phyloP scores from a whole-genome alignment of 2,797 vertebrate genomes.

The Poecilia picta region DNA sequence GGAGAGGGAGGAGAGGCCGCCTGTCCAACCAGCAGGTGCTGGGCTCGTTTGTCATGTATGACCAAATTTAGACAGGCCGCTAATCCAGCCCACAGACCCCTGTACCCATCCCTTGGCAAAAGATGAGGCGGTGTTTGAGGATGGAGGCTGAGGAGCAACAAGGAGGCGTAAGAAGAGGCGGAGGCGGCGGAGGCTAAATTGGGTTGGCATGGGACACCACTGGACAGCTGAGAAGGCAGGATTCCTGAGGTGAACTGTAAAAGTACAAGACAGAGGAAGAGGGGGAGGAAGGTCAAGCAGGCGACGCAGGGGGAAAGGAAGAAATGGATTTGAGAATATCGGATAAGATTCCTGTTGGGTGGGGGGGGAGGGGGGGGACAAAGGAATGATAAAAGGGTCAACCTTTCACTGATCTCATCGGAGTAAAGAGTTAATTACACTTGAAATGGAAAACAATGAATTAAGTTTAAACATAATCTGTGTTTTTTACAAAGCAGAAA shows the following conservation, averaged over 20 bases:
- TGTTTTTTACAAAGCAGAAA: not conserved
- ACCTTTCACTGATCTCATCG: conserved; percentile 18
- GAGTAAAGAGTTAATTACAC: not conserved
- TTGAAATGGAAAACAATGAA: conserved; percentile 24
- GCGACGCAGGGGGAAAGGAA: conserved; percentile 29
- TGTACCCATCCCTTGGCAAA: conserved; percentile 31
- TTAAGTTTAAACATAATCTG: conserved; percentile 16
- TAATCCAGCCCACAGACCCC: conserved; percentile 57
- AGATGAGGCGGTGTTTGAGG: conserved; percentile 29
- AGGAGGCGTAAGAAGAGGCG: conserved; percentile 10
- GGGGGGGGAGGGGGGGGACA: conserved; percentile 4
- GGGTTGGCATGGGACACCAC: conserved; percentile 78
- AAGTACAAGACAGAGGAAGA: conserved; percentile 58
- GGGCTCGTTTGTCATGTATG: conserved; percentile 61
- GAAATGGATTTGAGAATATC: conserved; percentile 47
- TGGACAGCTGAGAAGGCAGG: conserved; percentile 81
- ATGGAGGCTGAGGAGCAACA: conserved; percentile 13
- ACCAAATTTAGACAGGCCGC: conserved; percentile 82
- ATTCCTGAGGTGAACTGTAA: conserved; percentile 78
- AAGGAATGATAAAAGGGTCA: conserved; percentile 18
- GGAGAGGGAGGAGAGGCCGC: conserved; percentile 47
- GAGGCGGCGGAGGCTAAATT: conserved; percentile 73
- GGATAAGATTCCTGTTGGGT: conserved; percentile 20
- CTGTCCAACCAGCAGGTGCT: conserved; percentile 67
- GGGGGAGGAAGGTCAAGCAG: conserved; percentile 15